Conservation (phyloP, 2,113 vertebrate species). For the Scortum barcoo region DNA sequence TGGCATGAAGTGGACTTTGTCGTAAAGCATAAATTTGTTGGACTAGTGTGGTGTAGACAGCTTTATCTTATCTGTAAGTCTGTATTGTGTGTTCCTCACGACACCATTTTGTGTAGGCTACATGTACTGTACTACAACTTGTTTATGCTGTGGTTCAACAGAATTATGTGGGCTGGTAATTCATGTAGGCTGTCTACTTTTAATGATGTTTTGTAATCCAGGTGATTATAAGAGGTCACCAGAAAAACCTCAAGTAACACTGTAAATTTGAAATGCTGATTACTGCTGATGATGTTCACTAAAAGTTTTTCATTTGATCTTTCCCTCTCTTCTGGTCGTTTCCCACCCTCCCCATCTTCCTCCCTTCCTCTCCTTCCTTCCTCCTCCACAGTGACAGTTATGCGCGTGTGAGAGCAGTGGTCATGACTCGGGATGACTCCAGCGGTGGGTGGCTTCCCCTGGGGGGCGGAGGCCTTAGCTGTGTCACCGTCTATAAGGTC, state of each 20-base stretch:
- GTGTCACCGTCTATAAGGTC: conserved; percentile 96
- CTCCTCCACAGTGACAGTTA: conserved; percentile 89
- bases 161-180: conserved; percentile 28
- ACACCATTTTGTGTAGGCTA: conserved; percentile 8
- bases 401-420: conserved; percentile 99
- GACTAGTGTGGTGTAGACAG: background rate
- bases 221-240: conserved; percentile 6
- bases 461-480: conserved; percentile 96
- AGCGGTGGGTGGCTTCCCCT: conserved; percentile 98
- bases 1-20: background rate
- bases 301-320: conserved; percentile 28
- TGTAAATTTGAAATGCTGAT: background rate
- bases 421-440: conserved; percentile 99
- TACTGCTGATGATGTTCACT: conserved; percentile 23
- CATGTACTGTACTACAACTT: background rate
- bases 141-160: conserved; percentile 25
- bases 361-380: conserved; percentile 17
- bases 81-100: background rate
- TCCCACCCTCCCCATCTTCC: background rate
- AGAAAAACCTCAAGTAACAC: conserved; percentile 2
- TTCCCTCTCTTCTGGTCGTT: background rate
- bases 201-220: conserved; percentile 22
- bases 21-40: background rate
- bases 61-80: background rate
- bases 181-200: conserved; percentile 17